phyloP scores from a whole-genome alignment of 2,113 vertebrate species.

The Symphodus melops region DNA sequence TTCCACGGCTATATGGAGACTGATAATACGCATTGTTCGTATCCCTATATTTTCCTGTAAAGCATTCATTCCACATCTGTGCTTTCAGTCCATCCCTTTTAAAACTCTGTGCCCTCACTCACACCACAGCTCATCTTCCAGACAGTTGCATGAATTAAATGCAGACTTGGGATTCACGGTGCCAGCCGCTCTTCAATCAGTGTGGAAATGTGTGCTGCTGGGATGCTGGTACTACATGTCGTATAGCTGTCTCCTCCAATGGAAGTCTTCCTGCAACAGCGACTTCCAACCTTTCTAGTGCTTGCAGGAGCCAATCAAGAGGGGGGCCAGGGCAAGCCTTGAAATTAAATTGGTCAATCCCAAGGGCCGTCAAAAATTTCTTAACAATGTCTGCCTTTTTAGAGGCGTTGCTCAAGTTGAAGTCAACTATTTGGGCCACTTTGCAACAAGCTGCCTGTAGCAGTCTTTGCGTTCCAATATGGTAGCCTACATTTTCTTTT shows the following conservation, averaged over 20 bases:
- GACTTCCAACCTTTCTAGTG: constrained; percentile 25
- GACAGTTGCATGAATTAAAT: constrained; percentile 65
- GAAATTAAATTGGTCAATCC: too few species aligned
- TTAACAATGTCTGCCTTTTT: too few species aligned
- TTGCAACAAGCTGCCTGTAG: too few species aligned
- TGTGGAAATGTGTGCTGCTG: constrained; percentile 27
- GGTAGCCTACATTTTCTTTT: too few species aligned
- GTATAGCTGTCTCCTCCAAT: constrained; percentile 24
- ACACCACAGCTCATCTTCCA: constrained; percentile 56
- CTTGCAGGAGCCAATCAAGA: constrained; percentile 14
- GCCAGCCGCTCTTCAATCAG: constrained; percentile 48
- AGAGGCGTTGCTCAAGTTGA: too few species aligned
- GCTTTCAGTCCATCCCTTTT: constrained; percentile 33
- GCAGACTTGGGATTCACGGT: constrained; percentile 32
- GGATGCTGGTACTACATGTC: constrained; percentile 30
- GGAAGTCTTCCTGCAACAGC: constrained; percentile 19
- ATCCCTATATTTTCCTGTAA: neutral
- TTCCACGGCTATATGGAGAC: constrained; percentile 14
- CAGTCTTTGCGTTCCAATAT: too few species aligned
- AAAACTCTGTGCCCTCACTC: constrained; percentile 42
- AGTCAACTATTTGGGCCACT: too few species aligned
- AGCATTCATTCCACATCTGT: constrained; percentile 49
- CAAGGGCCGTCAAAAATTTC: too few species aligned
- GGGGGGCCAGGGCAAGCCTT: too few species aligned
- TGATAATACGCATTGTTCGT: constrained; percentile 25